Evolutionary conservation across 2,888 invertebrate species (phyloP).

Genomic region (Linnaemya tessellans): DNA sequence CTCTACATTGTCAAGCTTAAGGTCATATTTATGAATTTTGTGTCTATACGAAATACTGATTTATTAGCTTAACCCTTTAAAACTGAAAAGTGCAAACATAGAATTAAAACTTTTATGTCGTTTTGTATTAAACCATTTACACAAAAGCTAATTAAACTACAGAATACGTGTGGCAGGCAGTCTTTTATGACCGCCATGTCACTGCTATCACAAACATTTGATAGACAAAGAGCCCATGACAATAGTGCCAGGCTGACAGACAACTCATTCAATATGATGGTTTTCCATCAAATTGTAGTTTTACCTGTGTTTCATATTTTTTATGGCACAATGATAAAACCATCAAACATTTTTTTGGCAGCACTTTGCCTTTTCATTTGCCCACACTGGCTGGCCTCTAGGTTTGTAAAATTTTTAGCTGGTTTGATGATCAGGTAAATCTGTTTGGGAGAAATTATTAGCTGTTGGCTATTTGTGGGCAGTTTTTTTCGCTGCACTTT

Average conservation of each 20-base stretch:
- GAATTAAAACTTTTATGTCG: neutral
- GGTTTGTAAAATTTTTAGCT: too few species aligned
- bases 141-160: neutral
- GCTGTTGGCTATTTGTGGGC: neutral
- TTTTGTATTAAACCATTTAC: neutral
- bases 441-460: neutral
- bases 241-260: neutral
- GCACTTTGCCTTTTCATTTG: neutral
- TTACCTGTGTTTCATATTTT: conserved; percentile 1
- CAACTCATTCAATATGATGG: conserved; percentile 2
- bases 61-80: conserved; percentile 14
- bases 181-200: neutral
- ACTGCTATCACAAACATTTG: neutral
- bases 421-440: conserved; percentile 5
- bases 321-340: conserved; percentile 11
- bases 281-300: conserved; percentile 4
- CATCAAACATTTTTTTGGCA: conserved; percentile 5
- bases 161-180: neutral
- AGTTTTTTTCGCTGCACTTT: neutral
- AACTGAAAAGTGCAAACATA: neutral
- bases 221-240: neutral
- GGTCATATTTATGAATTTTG: neutral
- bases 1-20: neutral
- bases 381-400: too few species aligned
- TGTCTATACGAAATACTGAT: neutral